Evolutionary conservation across 2,888 invertebrate genomes (phyloP).

Genomic region (Agrochola lota): DNA sequence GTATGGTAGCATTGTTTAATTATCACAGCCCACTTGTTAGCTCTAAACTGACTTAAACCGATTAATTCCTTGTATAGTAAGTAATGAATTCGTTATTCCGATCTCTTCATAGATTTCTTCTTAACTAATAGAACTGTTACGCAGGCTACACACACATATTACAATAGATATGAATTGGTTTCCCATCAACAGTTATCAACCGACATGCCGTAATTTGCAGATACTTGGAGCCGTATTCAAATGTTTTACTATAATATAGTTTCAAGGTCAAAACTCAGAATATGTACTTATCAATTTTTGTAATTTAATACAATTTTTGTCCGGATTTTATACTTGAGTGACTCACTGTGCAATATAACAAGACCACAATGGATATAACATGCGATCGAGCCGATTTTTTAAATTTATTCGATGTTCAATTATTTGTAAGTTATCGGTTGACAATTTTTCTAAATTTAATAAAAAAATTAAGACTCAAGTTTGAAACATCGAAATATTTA

Average conservation of each 20-base stretch:
- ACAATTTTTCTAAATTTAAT: conserved; percentile 87
- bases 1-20: conserved; percentile 42
- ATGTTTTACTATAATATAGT: conserved; percentile 81
- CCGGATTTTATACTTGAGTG: conserved; percentile 88
- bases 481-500: conserved; percentile 89
- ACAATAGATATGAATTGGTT: conserved; percentile 90
- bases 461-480: conserved; percentile 86
- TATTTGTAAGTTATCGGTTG: conserved; percentile 87
- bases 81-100: conserved; percentile 89
- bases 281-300: conserved; percentile 70
- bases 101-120: conserved; percentile 89
- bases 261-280: conserved; percentile 78
- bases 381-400: conserved; percentile 80
- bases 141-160: conserved; percentile 89
- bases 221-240: conserved; percentile 87
- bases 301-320: conserved; percentile 74
- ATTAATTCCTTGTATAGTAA: conserved; percentile 88
- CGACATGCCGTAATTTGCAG: conserved; percentile 89
- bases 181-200: conserved; percentile 88
- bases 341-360: conserved; percentile 85
- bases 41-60: conserved; percentile 80
- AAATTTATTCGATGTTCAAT: conserved; percentile 77
- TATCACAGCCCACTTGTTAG: conserved; percentile 69
- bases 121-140: conserved; percentile 85
- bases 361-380: conserved; percentile 89